Evolutionary conservation across 2,888 invertebrate species (phyloP), one percentile per base, ranked within the genome.

Genomic region (Dolomedes plantarius): DNA sequence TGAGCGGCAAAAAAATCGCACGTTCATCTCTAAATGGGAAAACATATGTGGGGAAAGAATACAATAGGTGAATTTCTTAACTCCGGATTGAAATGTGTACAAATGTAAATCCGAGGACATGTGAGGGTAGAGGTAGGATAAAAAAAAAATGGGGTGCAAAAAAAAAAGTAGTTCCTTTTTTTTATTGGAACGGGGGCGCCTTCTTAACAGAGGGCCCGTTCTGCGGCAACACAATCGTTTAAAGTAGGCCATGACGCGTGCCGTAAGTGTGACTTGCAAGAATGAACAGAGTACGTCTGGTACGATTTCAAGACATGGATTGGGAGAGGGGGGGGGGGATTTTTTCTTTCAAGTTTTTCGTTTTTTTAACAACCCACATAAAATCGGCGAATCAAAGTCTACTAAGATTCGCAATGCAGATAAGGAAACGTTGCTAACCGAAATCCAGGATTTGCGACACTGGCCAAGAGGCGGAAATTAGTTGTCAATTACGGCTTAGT

Each of bases 201-300:
- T 11, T 19, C 56, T 56, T 56, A 23, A 56, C 1, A 3, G 56
- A 19, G 56, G 56, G 23, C 56, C 23, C 56, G 1, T 56, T 56
- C 16, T 23, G 23, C 23, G 56, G 5, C 3, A 56, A 11, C 23
- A 56, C 19, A 56, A 23, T 19, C 36, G 13, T 76, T 50, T 36
- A 50, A 82, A 83, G 82, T 83, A 83, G 82, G 82, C 23, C 82
- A 80, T 23, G 73, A 28, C 73, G 32, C 82, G 82, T 83, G 82
- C 65, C 76, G 11, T 31, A 27, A 64, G 76, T 62, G 62, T 41
- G 74, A 3, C 56, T 56, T 1, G 5, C 36, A 11, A 36, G 36
- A 36, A 36, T 36, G 56, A 23, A 23, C 23, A 56, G 23, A 3
- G 13, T 41, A 19, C 19, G 56, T 23, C 56, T 56, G 56, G 23